Evolutionary conservation across 2,888 invertebrate species (phyloP).

Genomic region (Epinotia bilunana): DNA sequence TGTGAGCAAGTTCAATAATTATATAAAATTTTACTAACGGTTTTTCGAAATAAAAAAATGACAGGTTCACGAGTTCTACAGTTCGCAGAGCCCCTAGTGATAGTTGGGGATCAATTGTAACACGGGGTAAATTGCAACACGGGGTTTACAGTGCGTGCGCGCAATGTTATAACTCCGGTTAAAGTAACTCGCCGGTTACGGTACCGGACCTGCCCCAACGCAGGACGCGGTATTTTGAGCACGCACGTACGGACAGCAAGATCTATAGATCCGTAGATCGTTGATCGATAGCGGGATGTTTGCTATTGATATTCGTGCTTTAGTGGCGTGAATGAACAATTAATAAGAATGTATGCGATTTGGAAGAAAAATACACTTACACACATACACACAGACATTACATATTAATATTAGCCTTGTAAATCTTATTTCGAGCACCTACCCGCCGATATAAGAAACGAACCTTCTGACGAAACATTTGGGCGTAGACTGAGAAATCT

Average conservation of each 20-base stretch:
- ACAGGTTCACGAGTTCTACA: too few relatives aligned
- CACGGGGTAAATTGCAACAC: neutral
- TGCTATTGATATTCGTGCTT: neutral
- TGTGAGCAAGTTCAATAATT: too few relatives aligned
- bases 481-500: too few relatives aligned
- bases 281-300: neutral
- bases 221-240: conserved; percentile 71
- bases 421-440: too few relatives aligned
- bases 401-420: neutral
- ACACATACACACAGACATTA: neutral
- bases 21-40: too few relatives aligned
- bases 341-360: neutral
- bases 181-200: conserved; percentile 44
- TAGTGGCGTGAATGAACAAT: too few relatives aligned
- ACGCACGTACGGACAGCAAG: conserved; percentile 64
- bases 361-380: neutral
- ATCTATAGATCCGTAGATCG: conserved; percentile 42
- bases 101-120: too few relatives aligned
- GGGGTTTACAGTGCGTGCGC: neutral
- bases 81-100: too few relatives aligned
- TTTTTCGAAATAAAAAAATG: too few relatives aligned
- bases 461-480: too few relatives aligned
- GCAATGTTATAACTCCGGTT: conserved; percentile 29
- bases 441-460: too few relatives aligned
- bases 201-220: conserved; percentile 51